These are phyloP conservation scores for Brenthis hecate DNA, from an alignment of 2,888 invertebrate species.

Conservation along the genomic window DNA sequence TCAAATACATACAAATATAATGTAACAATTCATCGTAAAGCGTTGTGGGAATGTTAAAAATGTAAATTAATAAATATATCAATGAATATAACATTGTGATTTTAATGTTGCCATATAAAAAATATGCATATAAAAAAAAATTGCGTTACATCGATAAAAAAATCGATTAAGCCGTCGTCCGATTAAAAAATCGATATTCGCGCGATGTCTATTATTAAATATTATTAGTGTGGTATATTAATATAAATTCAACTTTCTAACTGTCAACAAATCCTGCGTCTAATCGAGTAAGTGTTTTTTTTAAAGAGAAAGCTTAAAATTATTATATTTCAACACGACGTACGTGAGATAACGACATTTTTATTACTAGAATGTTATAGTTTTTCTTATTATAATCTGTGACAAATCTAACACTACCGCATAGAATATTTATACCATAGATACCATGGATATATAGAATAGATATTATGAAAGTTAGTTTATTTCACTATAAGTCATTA, in stretches of 20 bases:
- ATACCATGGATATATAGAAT: slow-evolving; percentile 34
- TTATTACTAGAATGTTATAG: slow-evolving; percentile 25
- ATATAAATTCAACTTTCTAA: slow-evolving; percentile 18
- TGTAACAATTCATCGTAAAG: slow-evolving; percentile 12
- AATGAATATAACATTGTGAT: background rate
- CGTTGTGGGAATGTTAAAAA: slow-evolving; percentile 19
- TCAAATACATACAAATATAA: background rate
- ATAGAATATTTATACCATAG: slow-evolving; percentile 16
- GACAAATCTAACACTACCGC: slow-evolving; percentile 38
- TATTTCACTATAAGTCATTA: background rate
- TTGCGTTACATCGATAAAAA: no score
- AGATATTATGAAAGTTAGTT: background rate
- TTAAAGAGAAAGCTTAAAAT: slow-evolving; percentile 29
- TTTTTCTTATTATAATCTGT: slow-evolving; percentile 27
- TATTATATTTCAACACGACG: slow-evolving; percentile 37
- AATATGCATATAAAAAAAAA: no score
- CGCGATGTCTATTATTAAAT: slow-evolving; percentile 1
- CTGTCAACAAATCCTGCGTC: slow-evolving; percentile 21
- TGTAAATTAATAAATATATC: background rate
- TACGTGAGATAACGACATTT: slow-evolving; percentile 45
- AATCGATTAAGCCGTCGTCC: background rate
- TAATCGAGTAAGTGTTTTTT: slow-evolving; percentile 8
- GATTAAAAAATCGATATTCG: slow-evolving; percentile 3
- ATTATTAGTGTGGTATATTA: slow-evolving; percentile 1
- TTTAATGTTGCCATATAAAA: no score